Base-by-base conservation (phyloP, 2,797 vertebrate genomes). In the Brachyalestes nurse region DNA sequence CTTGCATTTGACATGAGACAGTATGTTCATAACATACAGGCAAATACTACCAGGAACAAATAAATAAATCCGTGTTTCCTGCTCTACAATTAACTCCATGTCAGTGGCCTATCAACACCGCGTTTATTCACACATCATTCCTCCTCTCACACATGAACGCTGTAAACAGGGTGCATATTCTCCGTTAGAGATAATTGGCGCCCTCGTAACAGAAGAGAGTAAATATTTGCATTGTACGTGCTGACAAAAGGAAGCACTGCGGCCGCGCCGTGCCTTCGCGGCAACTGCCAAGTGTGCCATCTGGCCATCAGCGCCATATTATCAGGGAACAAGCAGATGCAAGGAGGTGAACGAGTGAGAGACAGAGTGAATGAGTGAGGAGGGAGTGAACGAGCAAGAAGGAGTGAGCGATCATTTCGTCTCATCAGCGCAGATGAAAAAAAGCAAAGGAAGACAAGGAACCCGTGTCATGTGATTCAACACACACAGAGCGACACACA, bases 151-250 rank as follows among this genome's bases (percentile, higher is more conserved):
- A 65, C 17, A 58, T 47, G 71, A 72, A 70, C 53, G 47, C 62
- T 70, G 19, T 61, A 25, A 78, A 65, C 6, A 23, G 69, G 6
- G 25, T 53, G 16, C 19, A 70, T 45, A 34, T 57, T 73, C 45
- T 45, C 12, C 40, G 42, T 14, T 38, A 65, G 72, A 64, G 21
- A 83, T 75, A 77, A 82, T 75, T 74, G 49, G 42, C 40, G 61
- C 76, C 65, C 65, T 81, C 64, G 57, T 75, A 72, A 65, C 42
- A 73, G 49, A 81, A 40, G 19, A 67, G 12, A 14, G 55, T 80
- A 83, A 82, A 85, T 83, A 82, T 85, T 82, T 83, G 51, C 62
- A 72, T 67, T 34, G 6, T 60, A 21, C 77, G n/a, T 82, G 28
- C 38, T 75, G n/a, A 78, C 67, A 58, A 71, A 77, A 57, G 51